Percentiles rank a stretch among this genome's conserved stretches.
phyloP scores from a whole-genome alignment of 1,140 invertebrate species.

The Araneus ventricosus region DNA sequence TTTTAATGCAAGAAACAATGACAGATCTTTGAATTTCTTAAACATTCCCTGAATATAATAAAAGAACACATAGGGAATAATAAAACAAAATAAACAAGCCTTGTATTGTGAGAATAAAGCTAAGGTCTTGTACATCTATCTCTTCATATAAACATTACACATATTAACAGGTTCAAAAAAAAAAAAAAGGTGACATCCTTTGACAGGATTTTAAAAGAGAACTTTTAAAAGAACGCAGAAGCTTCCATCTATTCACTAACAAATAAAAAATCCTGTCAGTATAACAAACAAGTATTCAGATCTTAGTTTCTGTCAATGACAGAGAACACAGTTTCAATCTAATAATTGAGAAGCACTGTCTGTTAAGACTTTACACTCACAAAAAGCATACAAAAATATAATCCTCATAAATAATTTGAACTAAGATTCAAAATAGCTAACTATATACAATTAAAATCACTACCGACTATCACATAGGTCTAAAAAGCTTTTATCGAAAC shows the following conservation, averaged over 20 bases:
- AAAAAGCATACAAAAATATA: constrained; percentile 55
- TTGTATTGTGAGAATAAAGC: no score
- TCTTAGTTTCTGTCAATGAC: neutral
- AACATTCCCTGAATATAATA: neutral
- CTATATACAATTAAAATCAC: constrained; percentile 49
- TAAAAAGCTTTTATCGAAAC: neutral
- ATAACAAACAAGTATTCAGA: neutral
- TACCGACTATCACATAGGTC: neutral
- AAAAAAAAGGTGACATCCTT: no score
- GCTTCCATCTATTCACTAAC: neutral
- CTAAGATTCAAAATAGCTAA: neutral
- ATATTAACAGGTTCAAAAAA: no score
- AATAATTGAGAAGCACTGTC: constrained; percentile 43
- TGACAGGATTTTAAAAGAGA: neutral
- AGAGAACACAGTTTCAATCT: neutral
- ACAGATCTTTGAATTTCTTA: no score
- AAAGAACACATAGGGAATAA: no score
- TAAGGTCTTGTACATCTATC: no score
- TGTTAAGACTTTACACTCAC: neutral
- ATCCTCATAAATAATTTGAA: constrained; percentile 11
- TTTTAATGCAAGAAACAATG: no score
- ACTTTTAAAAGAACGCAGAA: neutral
- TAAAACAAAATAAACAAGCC: no score
- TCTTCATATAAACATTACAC: no score
- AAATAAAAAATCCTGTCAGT: neutral